Evolutionary conservation across 2,113 vertebrate genomes (phyloP), one percentile per base, ranked within the genome.

Genomic region (Phainopepla nitens): DNA sequence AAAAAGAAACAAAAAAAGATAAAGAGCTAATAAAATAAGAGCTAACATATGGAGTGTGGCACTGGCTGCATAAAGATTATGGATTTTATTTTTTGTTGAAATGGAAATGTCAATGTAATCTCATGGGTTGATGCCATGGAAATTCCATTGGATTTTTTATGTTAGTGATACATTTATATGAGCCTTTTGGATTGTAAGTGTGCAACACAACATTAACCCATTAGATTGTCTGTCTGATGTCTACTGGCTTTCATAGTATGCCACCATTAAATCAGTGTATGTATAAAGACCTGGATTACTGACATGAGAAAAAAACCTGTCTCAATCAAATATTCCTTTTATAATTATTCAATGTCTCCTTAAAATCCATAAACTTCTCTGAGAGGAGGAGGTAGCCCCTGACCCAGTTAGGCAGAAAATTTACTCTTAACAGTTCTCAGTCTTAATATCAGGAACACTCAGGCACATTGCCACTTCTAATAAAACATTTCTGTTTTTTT

Each of bases 1-100:
- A 78, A 83, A 76, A 57, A 2, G 54, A 90, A 78, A 87, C 71
- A 57, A 82, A 64, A 73, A 77, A 87, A 78, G 13, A 86, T 39
- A 73, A 89, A 93, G 39, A 49, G 13, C 56, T 95, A 96, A 96
- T 94, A 93, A 96, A 96, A 93, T 78, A 92, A 90, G 39, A 78
- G 28, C 31, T 73, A 96, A 84, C 84, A 95, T 96, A 96, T 93
- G 92, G 95, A 96, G 41, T 61, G 53, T 93, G 54, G 47, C 58
- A 87, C 57, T 89, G 49, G 50, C 39, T 96, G 87, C 89, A 97
- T 97, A 95, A 96, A 70, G 72, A 95, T 95, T 92, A 94, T 89
- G 71, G 90, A 94, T 94, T 95, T 96, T 96, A 92, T 96, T 94
- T 88, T 94, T 95, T 93, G 84, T 90, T 94, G 84, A 76, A 94